A percentile compares a stretch with the other conserved stretches of the same genome.
phyloP scores from a whole-genome alignment of 2,113 vertebrate genomes.

The Myotis brandtii region DNA sequence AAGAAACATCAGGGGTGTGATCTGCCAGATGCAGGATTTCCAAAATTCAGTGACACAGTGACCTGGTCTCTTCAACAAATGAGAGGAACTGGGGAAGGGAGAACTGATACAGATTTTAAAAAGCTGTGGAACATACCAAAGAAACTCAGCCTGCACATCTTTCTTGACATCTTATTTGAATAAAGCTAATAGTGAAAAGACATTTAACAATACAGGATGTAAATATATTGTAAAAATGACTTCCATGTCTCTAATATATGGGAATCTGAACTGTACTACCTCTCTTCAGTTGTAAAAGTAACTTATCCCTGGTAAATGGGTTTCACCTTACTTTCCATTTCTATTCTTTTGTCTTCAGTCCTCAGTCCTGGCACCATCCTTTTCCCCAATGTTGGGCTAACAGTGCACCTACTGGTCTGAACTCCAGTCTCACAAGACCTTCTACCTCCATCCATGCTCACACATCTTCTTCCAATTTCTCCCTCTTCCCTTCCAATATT shows the following conservation, averaged over 20 bases:
- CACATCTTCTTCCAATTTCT: neutral
- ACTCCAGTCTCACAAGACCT: no score
- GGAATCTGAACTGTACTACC: neutral
- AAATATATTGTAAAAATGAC: neutral
- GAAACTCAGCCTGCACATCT: neutral
- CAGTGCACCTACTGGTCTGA: neutral
- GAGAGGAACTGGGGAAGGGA: neutral
- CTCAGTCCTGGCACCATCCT: neutral
- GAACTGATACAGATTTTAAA: neutral
- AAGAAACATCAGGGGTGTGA: neutral
- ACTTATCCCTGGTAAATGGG: neutral
- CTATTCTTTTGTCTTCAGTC: neutral
- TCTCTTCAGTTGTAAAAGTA: neutral
- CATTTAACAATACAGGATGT: neutral
- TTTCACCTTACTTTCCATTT: neutral
- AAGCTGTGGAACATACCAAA: neutral
- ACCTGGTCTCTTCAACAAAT: neutral
- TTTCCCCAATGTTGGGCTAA: neutral
- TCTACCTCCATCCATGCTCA: neutral
- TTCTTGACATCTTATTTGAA: neutral
- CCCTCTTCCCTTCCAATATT: neutral
- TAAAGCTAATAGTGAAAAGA: neutral
- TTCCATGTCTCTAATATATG: neutral
- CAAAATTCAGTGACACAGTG: neutral
- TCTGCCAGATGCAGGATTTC: neutral